Percentiles rank a stretch among this genome's conserved stretches.
These are phyloP conservation scores for Drosophila arawakana DNA, from an alignment of 1,140 invertebrate species.

Conservation along the genomic window DNA sequence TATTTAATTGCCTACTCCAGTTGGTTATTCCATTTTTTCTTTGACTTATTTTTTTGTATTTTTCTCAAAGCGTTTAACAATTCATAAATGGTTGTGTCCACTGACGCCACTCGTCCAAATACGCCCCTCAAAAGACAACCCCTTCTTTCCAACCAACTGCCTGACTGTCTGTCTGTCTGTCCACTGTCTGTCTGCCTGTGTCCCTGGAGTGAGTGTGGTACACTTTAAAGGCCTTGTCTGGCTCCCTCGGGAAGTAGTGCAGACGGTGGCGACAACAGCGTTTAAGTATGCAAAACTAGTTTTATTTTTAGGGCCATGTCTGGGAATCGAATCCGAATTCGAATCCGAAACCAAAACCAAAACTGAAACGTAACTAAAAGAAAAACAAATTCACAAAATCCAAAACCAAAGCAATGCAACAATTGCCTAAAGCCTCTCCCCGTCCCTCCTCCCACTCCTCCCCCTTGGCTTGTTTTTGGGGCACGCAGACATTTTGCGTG, in stretches of 20 bases:
- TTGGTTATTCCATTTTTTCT: background rate
- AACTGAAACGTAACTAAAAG: slow-evolving; percentile 11
- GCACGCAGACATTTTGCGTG: slow-evolving; percentile 80
- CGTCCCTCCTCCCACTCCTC: background rate
- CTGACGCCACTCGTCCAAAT: slow-evolving; percentile 73
- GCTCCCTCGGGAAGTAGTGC: slow-evolving; percentile 73
- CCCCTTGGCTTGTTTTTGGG: slow-evolving; percentile 36
- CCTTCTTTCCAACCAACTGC: slow-evolving; percentile 16
- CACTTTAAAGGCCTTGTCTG: slow-evolving; percentile 40
- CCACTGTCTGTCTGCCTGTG: slow-evolving; percentile 4
- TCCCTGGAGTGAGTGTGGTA: slow-evolving; percentile 33
- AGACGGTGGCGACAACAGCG: slow-evolving; percentile 61
- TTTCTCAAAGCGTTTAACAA: slow-evolving; percentile 68
- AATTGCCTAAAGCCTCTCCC: slow-evolving; percentile 21
- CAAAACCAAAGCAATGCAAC: slow-evolving; percentile 72
- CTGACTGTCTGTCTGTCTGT: slow-evolving; percentile 1
- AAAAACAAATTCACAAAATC: slow-evolving; percentile 21
- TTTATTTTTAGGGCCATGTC: slow-evolving; percentile 79
- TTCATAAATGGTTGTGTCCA: slow-evolving; percentile 73
- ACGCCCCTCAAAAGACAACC: slow-evolving; percentile 25
- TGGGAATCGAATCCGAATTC: slow-evolving; percentile 72
- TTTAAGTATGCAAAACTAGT: slow-evolving; percentile 82
- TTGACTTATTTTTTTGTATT: slow-evolving; percentile 4
- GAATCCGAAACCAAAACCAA: slow-evolving; percentile 54
- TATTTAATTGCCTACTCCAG: background rate